Percentiles rank a stretch among this genome's conserved stretches.
phyloP scores from a whole-genome alignment of 2,113 vertebrate genomes.

The Cynocephalus volans region DNA sequence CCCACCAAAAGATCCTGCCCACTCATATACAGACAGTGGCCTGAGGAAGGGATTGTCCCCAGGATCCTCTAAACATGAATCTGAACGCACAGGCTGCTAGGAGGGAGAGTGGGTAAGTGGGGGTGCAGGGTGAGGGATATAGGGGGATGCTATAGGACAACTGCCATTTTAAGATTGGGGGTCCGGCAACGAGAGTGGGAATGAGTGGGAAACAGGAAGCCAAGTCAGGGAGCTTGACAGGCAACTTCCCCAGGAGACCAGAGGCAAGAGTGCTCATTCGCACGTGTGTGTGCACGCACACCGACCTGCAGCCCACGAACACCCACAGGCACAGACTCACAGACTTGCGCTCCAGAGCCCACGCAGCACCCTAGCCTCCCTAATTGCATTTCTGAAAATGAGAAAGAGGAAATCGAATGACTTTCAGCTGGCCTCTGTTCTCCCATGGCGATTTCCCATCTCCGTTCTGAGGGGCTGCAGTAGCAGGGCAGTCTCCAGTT shows the following conservation, averaged over 20 bases:
- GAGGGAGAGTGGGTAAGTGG: no score
- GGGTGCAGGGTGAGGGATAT: background rate
- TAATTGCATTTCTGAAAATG: constrained; percentile 79
- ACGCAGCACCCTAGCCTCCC: background rate
- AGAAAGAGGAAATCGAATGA: constrained; percentile 78
- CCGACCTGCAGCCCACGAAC: background rate
- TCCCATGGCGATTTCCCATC: constrained; percentile 66
- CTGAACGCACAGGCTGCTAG: background rate
- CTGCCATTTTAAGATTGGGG: background rate
- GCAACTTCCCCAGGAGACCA: background rate
- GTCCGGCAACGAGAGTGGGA: background rate
- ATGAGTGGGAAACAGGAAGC: constrained; percentile 48
- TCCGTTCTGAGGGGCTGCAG: background rate
- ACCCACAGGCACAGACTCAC: background rate
- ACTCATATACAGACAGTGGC: background rate
- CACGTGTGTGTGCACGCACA: background rate
- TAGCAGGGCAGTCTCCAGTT: constrained; percentile 34
- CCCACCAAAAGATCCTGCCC: background rate
- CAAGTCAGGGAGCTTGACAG: background rate
- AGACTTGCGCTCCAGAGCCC: background rate
- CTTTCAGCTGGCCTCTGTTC: constrained; percentile 32
- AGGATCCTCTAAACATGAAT: background rate
- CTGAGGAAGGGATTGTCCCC: background rate
- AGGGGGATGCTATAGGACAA: background rate
- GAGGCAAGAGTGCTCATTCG: background rate